Evolutionary conservation across 2,113 vertebrate species (phyloP), one percentile per base, ranked within the genome.

Genomic region (Neogale vison): DNA sequence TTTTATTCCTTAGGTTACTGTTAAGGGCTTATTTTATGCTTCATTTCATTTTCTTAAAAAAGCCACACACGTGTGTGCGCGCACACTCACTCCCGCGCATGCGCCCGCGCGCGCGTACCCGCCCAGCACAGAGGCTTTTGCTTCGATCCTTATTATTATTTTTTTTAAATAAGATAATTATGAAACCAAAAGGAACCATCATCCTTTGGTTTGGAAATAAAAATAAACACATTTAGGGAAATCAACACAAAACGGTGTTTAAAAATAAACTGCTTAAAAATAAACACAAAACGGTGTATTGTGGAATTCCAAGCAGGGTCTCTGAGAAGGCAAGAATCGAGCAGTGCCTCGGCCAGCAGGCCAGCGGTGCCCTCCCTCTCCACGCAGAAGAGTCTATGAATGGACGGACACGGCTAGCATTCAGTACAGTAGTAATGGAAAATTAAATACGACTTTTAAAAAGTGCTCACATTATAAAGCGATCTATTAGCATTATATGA

Each of bases 391-490:
- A 79, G 31, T 97, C 92, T 95, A 47, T 97, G 95, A 94, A 81
- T 67, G 59, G 42, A 42, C 29, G 81, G 90, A 67, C 20, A 79
- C 81, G 39, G 39, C 71, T 65, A 61, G 84, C 94, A 88, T 97
- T 98, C 97, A 87, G 90, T 95, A 90, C 96, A 87, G 97, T 97
- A 97, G 98, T 98, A 98, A 99, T 98, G 98, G 92, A 97, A 98
- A 99, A 98, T 98, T 98, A 98, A 98, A 98, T 98, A 98, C 26
- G 98, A 96, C 98, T 98, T 99, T 98, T 96, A 98, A 99, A 98
- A 99, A 98, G 98, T 98, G 98, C 88, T 98, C 97, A 94, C 98
- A 98, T 98, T 98, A 95, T 94, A 98, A 98, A 98, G 97, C 97
- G 97, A 98, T 98, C 98, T 98, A 97, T 98, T 98, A 99, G 98